Conservation (phyloP, 2,113 vertebrate species). For the pig (Sus scrofa) region T2T-Sscrofa CM000816.6:85630501-85631000, state of each 20-base stretch:
- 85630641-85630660: background rate
- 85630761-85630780: background rate
- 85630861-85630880: too few relatives aligned
- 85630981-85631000: background rate
- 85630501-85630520: conserved; percentile 28
- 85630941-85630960: background rate
- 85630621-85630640: conserved; percentile 29
- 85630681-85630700: background rate
- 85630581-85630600: conserved; percentile 67
- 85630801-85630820: background rate
- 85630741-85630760: background rate
- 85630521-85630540: conserved; percentile 66
- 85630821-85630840: too few relatives aligned
- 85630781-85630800: too few relatives aligned
- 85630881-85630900: too few relatives aligned
- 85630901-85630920: too few relatives aligned
- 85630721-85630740: background rate
- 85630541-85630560: conserved; percentile 54
- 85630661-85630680: background rate
- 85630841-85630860: too few relatives aligned
- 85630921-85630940: too few relatives aligned
- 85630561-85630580: conserved; percentile 70
- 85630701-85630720: background rate
- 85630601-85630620: conserved; percentile 60
- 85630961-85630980: background rate